These are phyloP conservation scores for Amazonetta brasiliensis DNA, from an alignment of 2,797 vertebrate genomes.

Conservation along the genomic window DNA sequence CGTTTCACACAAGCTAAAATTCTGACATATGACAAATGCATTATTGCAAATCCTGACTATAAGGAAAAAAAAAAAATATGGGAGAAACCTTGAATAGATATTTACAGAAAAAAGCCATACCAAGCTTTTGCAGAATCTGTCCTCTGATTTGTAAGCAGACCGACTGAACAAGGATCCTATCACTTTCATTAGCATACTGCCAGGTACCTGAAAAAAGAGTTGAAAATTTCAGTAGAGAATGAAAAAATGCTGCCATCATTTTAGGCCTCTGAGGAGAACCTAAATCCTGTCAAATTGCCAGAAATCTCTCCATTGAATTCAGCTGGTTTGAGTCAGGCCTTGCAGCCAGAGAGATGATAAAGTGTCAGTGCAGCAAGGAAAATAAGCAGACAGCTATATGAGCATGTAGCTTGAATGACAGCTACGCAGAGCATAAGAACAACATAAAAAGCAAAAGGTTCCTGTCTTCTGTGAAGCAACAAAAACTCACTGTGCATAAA, in stretches of 20 bases:
- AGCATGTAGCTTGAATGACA: not conserved
- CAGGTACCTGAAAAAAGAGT: conserved; percentile 84
- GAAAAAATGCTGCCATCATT: not conserved
- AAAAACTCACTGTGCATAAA: not conserved
- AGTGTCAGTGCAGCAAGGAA: not conserved
- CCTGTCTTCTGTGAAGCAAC: not conserved
- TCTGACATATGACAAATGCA: accelerated
- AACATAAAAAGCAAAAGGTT: not conserved
- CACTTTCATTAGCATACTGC: conserved; percentile 86
- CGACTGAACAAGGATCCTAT: conserved; percentile 88
- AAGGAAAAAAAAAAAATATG: not conserved
- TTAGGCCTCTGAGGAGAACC: not conserved
- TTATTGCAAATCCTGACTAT: not conserved
- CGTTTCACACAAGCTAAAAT: not conserved
- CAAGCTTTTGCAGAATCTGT: conserved; percentile 93
- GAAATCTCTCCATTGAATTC: not conserved
- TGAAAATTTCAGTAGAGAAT: not conserved
- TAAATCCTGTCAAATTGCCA: not conserved
- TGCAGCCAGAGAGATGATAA: not conserved
- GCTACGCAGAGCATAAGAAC: not conserved
- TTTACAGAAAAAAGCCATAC: conserved; percentile 68
- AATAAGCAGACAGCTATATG: not conserved
- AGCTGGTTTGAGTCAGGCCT: not conserved
- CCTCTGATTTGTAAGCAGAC: conserved; percentile 95
- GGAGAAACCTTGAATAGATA: not conserved